Percentiles rank a stretch among this genome's conserved stretches.
Conservation (phyloP, 92 coral and sea anemone genomes). For the Palythoa heliodiscus region DNA sequence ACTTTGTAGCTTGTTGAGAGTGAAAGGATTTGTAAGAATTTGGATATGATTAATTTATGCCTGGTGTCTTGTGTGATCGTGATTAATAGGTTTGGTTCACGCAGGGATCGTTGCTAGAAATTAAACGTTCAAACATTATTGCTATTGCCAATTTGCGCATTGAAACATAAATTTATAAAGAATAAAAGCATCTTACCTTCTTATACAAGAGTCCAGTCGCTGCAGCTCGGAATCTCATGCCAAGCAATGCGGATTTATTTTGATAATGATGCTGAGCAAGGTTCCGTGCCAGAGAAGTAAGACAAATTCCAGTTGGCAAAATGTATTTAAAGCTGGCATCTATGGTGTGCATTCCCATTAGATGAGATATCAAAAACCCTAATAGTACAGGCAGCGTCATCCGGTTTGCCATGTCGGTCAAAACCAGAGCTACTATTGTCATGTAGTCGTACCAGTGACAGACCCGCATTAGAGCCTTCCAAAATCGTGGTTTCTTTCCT, state of each 20-base stretch:
- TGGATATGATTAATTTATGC: too few species aligned
- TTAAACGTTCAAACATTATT: not conserved
- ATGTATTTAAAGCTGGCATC: slow-evolving; percentile 77
- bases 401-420: slow-evolving; percentile 90
- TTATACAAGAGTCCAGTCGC: slow-evolving; percentile 81
- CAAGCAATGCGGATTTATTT: slow-evolving; percentile 80
- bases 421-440: slow-evolving; percentile 67
- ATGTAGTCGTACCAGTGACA: slow-evolving; percentile 78
- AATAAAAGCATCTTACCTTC: slow-evolving; percentile 61
- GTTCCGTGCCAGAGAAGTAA: slow-evolving; percentile 83
- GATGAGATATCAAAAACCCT: slow-evolving; percentile 82
- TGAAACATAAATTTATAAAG: not conserved
- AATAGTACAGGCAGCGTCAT: slow-evolving; percentile 85
- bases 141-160: not conserved
- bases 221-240: slow-evolving; percentile 88
- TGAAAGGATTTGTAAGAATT: too few species aligned
- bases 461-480: slow-evolving; percentile 91
- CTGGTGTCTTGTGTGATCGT: too few species aligned
- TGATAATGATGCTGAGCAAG: slow-evolving; percentile 90
- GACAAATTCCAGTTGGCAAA: slow-evolving; percentile 81
- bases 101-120: too few species aligned
- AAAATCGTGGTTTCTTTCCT: slow-evolving; percentile 79
- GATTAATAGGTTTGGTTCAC: too few species aligned
- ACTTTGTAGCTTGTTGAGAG: too few species aligned
- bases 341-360: slow-evolving; percentile 78